Conservation (phyloP, 1,140 invertebrate genomes). For the Bombus sylvicola region DNA sequence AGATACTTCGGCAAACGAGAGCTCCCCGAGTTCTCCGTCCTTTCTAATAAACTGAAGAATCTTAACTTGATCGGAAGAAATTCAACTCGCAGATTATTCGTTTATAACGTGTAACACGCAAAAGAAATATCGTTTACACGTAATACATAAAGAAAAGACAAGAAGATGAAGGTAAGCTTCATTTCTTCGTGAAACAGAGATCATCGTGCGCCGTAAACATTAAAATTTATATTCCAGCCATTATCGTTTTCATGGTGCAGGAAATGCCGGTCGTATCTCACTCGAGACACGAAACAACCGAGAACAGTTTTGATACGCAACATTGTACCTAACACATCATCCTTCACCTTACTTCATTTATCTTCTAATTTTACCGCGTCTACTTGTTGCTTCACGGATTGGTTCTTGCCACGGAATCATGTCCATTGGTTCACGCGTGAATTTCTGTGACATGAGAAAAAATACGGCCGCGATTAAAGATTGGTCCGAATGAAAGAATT, state of each 20-base stretch:
- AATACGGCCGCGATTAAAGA: not conserved
- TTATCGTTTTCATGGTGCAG: not conserved
- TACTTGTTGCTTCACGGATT: not conserved
- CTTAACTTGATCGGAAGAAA: not conserved
- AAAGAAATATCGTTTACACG: not conserved
- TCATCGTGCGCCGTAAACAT: not conserved
- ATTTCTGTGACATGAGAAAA: not conserved
- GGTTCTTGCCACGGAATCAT: constrained; percentile 18
- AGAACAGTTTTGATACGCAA: not conserved
- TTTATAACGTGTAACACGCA: not conserved
- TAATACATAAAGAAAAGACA: not conserved
- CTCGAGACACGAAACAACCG: not conserved
- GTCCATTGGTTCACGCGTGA: not conserved
- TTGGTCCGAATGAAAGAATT: not conserved
- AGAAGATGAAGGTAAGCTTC: not conserved
- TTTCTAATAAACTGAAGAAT: not conserved
- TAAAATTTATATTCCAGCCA: not conserved
- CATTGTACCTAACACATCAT: constrained; percentile 10
- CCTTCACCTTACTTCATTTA: not conserved
- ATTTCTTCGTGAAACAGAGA: not conserved
- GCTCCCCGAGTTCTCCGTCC: not conserved
- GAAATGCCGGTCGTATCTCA: not conserved
- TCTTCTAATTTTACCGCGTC: constrained; percentile 20
- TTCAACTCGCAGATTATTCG: not conserved
- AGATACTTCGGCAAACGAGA: not conserved